Percentiles rank a stretch among this genome's conserved stretches.
Evolutionary conservation across 2,113 vertebrate genomes (phyloP).

Genomic region (Neoarius graeffei): DNA sequence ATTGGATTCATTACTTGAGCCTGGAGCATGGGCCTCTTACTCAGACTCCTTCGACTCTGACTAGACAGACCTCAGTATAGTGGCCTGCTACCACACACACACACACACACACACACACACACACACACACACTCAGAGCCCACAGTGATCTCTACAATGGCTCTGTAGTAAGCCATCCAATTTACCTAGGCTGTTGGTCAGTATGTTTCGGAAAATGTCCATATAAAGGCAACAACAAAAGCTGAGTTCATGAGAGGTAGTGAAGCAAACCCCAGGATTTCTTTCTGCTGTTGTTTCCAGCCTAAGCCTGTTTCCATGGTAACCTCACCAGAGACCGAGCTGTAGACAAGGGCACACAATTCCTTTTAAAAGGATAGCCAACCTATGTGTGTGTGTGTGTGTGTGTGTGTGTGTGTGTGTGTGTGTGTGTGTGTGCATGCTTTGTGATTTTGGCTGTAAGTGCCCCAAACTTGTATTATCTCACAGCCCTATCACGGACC

Average conservation of each 20-base stretch:
- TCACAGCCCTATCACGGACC: slow-evolving; percentile 8
- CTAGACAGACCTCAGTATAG: slow-evolving; percentile 27
- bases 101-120: slow-evolving; percentile 20
- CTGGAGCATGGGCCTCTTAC: slow-evolving; percentile 18
- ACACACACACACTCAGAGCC: slow-evolving; percentile 1
- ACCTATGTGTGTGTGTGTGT: slow-evolving; percentile 59
- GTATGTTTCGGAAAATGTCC: slow-evolving; percentile 47
- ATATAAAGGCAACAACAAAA: slow-evolving; percentile 55
- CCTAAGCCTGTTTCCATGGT: slow-evolving; percentile 82
- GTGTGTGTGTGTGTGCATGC: not conserved
- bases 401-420: slow-evolving; percentile 25
- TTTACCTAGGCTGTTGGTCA: slow-evolving; percentile 24
- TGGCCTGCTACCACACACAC: not conserved
- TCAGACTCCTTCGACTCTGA: slow-evolving; percentile 9
- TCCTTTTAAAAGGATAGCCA: slow-evolving; percentile 70
- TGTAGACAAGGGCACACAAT: slow-evolving; percentile 74
- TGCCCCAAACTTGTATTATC: slow-evolving; percentile 14
- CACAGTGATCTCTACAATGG: not conserved
- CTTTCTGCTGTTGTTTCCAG: slow-evolving; percentile 79
- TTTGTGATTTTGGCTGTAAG: slow-evolving; percentile 21
- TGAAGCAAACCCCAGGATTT: slow-evolving; percentile 72
- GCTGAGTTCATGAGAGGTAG: slow-evolving; percentile 67
- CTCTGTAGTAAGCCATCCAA: slow-evolving; percentile 37
- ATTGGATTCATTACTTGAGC: slow-evolving; percentile 54
- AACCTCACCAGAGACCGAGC: slow-evolving; percentile 74